Base-by-base conservation (phyloP, 2,797 vertebrate species). In the Capromys pilorides region DNA sequence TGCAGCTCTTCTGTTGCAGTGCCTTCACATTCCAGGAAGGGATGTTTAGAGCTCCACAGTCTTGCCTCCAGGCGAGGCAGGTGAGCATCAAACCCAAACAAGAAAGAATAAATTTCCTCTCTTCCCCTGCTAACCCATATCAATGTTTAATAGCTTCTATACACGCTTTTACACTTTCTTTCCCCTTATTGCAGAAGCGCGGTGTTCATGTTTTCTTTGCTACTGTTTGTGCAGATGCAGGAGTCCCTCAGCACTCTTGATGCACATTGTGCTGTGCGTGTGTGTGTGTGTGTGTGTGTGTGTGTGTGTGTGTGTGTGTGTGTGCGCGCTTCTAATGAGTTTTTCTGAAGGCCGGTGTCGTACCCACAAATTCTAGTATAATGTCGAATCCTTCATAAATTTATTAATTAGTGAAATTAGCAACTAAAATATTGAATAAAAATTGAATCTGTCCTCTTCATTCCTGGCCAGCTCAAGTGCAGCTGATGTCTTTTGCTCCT, bases 111-210 rank as follows among this genome's bases (percentile, higher is more conserved):
- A n/a, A 91, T 88, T 96, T 93, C 54, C 36, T 82, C 77, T 86
- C 57, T 78, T 94, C 21, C 2, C 69, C 18, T 94, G 51, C 73
- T 94, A 84, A 93, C 41, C 13, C 49, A 41, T 57, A 96, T 89
- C 77, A 93, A 82, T 69, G 83, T 93, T 94, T 94, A 90, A 96
- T 96, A 89, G 96, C 61, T 81, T 93, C 41, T 8, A 49, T 79
- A 51, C 49, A 67, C 0, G 0, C 64, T 77, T 92, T 90, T 78
- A 86, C 7, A 54, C 78, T 94, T 94, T 88, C 16, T 86, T 86
- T 69, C 36, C 49, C 57, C 49, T 80, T 91, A 84, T 67, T 78
- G 57, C 13, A 88, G 22, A 92, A 84, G 22, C 33, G 45, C 21
- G 33, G 31, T 45, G 13, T 2, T 85, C 45, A 41, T 59, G n/a